Evolutionary conservation across 2,113 vertebrate genomes (phyloP).

Genomic region (Haemorhous mexicanus): DNA sequence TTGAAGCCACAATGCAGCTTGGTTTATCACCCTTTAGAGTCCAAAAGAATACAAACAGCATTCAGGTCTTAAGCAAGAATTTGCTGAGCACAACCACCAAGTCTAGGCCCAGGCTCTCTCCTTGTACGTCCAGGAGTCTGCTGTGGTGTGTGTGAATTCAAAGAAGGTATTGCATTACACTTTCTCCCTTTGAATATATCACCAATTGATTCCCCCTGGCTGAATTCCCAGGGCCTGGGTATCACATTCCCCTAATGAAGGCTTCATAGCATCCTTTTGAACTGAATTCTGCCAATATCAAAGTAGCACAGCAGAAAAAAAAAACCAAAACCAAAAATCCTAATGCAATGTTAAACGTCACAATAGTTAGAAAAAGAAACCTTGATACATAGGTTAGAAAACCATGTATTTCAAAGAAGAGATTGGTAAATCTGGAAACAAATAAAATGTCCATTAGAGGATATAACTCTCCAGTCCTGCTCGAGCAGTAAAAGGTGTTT

Average conservation of each 20-base stretch:
- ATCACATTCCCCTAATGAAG: constrained; percentile 57
- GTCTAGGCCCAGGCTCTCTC: not conserved
- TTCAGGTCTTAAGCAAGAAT: not conserved
- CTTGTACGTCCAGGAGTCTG: not conserved
- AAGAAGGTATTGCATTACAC: not conserved
- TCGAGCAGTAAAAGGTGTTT: not conserved
- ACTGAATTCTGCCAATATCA: constrained; percentile 57
- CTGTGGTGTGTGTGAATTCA: not conserved
- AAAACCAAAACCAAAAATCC: not conserved
- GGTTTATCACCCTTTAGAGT: not conserved
- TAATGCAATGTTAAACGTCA: not conserved
- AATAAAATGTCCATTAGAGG: not conserved
- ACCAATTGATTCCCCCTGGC: constrained; percentile 29
- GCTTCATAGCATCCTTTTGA: constrained; percentile 43
- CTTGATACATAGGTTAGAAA: constrained; percentile 26
- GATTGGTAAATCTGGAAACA: constrained; percentile 14
- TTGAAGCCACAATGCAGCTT: not conserved
- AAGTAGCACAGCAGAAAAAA: constrained; percentile 62
- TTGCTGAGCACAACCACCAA: not conserved
- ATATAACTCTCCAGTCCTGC: not conserved
- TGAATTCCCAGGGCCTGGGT: constrained; percentile 47
- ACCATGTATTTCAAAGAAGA: not conserved
- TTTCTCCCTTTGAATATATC: constrained; percentile 35
- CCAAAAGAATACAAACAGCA: not conserved
- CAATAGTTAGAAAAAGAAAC: not conserved